A percentile compares a stretch with the other conserved stretches of the same genome.
phyloP scores from a whole-genome alignment of 2,888 invertebrate genomes.

The Protonemura montana region DNA sequence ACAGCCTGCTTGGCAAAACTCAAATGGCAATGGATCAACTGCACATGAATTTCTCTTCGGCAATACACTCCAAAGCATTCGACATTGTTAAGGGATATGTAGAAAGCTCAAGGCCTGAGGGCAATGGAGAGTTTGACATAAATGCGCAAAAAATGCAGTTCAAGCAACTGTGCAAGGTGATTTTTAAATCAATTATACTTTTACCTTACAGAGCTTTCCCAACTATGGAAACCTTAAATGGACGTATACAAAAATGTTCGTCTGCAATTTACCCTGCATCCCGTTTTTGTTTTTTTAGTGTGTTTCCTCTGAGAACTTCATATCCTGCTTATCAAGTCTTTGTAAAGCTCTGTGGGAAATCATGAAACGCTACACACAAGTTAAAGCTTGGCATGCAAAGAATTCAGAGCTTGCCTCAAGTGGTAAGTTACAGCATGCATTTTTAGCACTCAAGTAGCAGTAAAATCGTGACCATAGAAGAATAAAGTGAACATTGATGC shows the following conservation, averaged over 20 bases:
- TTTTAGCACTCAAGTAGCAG: too few relatives aligned
- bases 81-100: constrained; percentile 66
- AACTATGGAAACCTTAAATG: too few relatives aligned
- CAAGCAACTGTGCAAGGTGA: constrained; percentile 77
- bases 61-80: constrained; percentile 83
- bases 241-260: too few relatives aligned
- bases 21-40: constrained; percentile 93
- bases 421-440: constrained; percentile 40
- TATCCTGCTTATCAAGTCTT: constrained; percentile 81
- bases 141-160: constrained; percentile 72
- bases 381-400: constrained; percentile 78
- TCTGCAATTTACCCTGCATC: too few relatives aligned
- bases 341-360: constrained; percentile 88
- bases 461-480: too few relatives aligned
- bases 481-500: constrained; percentile 57
- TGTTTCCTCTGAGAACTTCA: constrained; percentile 68
- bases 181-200: constrained; percentile 27
- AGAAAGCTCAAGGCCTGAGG: constrained; percentile 34
- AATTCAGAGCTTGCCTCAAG: constrained; percentile 53
- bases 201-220: background rate
- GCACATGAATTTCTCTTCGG: constrained; percentile 93
- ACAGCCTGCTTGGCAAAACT: constrained; percentile 87
- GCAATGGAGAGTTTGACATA: background rate
- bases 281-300: constrained; percentile 61
- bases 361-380: constrained; percentile 78